Percentiles rank a stretch among this genome's conserved stretches.
Conservation (phyloP, 2,888 invertebrate genomes). For the Slavum lentiscoides region DNA sequence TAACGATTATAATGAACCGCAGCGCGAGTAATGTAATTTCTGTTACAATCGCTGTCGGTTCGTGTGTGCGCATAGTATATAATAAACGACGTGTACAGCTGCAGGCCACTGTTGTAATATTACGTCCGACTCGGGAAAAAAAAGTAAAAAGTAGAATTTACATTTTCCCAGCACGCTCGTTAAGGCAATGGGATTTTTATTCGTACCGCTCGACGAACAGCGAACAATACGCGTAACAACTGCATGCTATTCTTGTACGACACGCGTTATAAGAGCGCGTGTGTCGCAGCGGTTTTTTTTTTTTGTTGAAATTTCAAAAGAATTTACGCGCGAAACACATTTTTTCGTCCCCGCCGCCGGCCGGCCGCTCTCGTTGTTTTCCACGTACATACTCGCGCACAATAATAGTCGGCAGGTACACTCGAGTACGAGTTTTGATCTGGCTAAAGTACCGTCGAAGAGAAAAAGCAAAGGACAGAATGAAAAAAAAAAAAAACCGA, state of each 20-base stretch:
- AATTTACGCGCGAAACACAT: conserved; percentile 20
- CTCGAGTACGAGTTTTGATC: conserved; percentile 49
- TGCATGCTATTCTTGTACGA: conserved; percentile 4
- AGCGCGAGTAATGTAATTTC: too few species aligned
- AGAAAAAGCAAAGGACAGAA: not conserved
- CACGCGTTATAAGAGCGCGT: conserved; percentile 8
- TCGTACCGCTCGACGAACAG: too few species aligned
- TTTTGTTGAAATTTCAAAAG: conserved; percentile 42
- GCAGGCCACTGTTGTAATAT: too few species aligned
- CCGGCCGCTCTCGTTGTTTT: conserved; percentile 32
- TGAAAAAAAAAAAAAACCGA: conserved; percentile 33
- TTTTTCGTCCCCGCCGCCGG: not conserved
- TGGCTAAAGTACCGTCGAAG: conserved; percentile 24
- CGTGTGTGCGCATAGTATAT: not conserved
- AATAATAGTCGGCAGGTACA: conserved; percentile 25
- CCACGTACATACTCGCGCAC: conserved; percentile 20
- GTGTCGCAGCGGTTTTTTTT: not conserved
- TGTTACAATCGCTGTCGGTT: too few species aligned
- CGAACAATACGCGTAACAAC: conserved; percentile 15
- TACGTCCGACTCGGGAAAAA: not conserved
- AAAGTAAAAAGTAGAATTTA: not conserved
- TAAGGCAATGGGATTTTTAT: conserved; percentile 17
- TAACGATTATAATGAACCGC: not conserved
- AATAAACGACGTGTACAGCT: not conserved
- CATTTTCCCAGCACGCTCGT: conserved; percentile 14